Base-by-base conservation (phyloP, 2,888 invertebrate genomes). In the Agrotis clavis region DNA sequence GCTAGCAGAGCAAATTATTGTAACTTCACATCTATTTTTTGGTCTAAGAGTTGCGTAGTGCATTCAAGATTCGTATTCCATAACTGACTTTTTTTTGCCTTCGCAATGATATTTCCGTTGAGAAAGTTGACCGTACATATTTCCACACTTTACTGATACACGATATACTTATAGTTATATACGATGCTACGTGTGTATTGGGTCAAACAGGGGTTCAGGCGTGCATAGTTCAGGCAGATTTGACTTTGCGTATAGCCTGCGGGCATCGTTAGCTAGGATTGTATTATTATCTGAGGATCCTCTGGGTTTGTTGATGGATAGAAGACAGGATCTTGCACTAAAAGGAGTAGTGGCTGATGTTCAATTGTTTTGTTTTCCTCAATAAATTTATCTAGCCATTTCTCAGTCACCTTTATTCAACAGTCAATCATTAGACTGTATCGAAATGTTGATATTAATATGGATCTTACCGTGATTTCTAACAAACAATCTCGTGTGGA, bases 181-280 rank as follows among this genome's bases (percentile, higher is more conserved):
- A 35, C 6, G 13, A 35, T 11, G 41, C 3, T 54, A 14, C 35
- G 14, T 57, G 50, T 57, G n/a, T 63, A 21, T 47, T 14, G 18
- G 45, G 16, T 74, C 18, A 45, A 18, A 56, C 25, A 35, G 50
- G 56, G 18, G 50, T 57, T 61, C 30, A 18, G 25, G 25, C 25
- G 48, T 66, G 25, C 35, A 21, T 4, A 56, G 56, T 35, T 35
- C 50, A 45, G 30, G 19, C 19, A 57, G 61, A 61, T 69, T 69
- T 51, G 56, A 75, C 35, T 61, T 47, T 56, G 14, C 18, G 69
- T 35, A 53, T 51, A 69, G 51, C 74, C 51, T 51, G 47, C 19
- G 62, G 62, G 62, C 66, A 57, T 75, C 47, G 76, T 76, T 51
- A 62, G 51, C 62, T 30, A 62, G 48, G 56, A 74, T 62, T 18